Base-by-base conservation (phyloP, 2,888 invertebrate genomes). In the Serrognathus titanus region DNA sequence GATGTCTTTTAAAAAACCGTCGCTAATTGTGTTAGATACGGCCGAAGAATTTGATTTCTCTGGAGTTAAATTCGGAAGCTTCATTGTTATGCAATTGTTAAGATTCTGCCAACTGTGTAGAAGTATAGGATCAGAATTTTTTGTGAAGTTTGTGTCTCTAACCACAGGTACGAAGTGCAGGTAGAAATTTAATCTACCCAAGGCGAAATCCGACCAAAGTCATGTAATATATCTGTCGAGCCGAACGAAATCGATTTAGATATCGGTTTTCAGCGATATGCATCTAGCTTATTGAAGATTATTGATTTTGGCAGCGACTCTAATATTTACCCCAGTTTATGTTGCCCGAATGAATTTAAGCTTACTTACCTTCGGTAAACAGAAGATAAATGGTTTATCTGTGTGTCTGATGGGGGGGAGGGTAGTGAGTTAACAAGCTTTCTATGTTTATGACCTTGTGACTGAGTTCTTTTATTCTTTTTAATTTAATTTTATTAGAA, bases 301-400 rank as follows among this genome's bases (percentile, higher is more conserved):
- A 72, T 72, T 71, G 72, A 72, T 71, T 71, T 62, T 69, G 68
- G 69, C 69, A 67, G 68, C 61, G 66, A 65, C 66, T 68, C 69
- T 66, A 70, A 72, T 71, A 71, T 72, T 72, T 71, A 69, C 69
- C 62, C 66, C 63, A 54, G 67, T 65, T 64, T 68, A 68, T 69
- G 68, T 68, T 66, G 68, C 69, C 68, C 69, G 69, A 71, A 65
- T 67, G 68, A 66, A 65, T 66, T 66, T 67, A 70, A 70, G 71
- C 69, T 69, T 70, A 70, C 71, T 72, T 70, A 57, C 66, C 63
- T 58, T 61, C 60, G 60, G 62, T 58, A 58, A 59, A 59, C 60
- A 50, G 45, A 35, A 55, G 48, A 57, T 53, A 51, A 60, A 53
- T 56, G 48, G 55, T 57, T 45, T 51, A 31, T 31, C 24, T 6